These are phyloP conservation scores for Tetrapedia diversipes DNA, from an alignment of 2,888 invertebrate species.

Conservation along the genomic window DNA sequence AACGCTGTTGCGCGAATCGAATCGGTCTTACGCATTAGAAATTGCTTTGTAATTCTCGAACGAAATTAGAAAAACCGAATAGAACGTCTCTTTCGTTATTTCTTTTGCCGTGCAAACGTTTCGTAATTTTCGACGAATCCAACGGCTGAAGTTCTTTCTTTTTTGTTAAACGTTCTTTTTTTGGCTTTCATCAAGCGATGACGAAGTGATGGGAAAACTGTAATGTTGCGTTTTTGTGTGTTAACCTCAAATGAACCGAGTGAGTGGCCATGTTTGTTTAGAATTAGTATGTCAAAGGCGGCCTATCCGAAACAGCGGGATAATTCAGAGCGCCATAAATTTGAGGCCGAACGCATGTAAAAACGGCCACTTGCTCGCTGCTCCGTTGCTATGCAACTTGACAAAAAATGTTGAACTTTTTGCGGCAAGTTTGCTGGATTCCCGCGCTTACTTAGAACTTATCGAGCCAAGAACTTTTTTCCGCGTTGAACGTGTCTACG, in stretches of 20 bases:
- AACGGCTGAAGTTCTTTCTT: background rate
- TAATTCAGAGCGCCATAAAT: constrained; percentile 59
- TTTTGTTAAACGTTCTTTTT: too few species aligned
- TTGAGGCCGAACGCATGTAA: constrained; percentile 45
- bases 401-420: constrained; percentile 66
- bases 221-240: constrained; percentile 5
- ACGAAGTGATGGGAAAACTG: background rate
- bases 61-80: background rate
- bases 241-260: constrained; percentile 7
- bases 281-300: constrained; percentile 36
- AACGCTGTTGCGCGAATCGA: constrained; percentile 18
- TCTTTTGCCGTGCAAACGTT: background rate
- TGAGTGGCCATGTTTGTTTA: constrained; percentile 29
- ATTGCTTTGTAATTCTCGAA: background rate
- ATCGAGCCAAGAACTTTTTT: constrained; percentile 66
- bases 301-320: constrained; percentile 50
- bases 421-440: constrained; percentile 65
- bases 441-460: constrained; percentile 68
- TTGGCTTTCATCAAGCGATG: background rate
- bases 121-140: background rate
- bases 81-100: background rate
- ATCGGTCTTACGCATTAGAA: constrained; percentile 17
- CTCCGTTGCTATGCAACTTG: constrained; percentile 65
- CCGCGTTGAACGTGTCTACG: constrained; percentile 20
- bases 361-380: constrained; percentile 56